phyloP scores from a whole-genome alignment of 2,888 invertebrate genomes.

The Exocentrus adspersus region DNA sequence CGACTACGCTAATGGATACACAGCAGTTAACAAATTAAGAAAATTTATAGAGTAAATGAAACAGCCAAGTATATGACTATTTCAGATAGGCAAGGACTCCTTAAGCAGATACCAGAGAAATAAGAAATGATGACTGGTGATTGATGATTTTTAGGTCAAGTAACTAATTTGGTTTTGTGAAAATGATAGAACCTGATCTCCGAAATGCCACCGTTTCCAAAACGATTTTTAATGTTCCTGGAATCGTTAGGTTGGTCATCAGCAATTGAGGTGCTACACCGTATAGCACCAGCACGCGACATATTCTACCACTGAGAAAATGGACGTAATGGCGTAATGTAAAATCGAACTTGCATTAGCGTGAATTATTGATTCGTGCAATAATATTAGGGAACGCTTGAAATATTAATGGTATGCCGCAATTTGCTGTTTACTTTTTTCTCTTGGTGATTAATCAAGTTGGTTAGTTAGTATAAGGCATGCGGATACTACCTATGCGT shows the following conservation, averaged over 20 bases:
- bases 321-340: conserved; percentile 43
- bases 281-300: too few relatives aligned
- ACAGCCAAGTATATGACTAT: background rate
- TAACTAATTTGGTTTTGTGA: too few relatives aligned
- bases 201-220: background rate
- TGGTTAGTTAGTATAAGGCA: too few relatives aligned
- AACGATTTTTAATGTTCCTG: conserved; percentile 6
- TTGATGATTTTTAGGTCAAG: too few relatives aligned
- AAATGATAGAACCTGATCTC: too few relatives aligned
- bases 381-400: conserved; percentile 18
- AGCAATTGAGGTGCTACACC: background rate
- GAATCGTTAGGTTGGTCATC: conserved; percentile 19
- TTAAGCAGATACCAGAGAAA: too few relatives aligned
- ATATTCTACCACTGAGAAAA: conserved; percentile 14
- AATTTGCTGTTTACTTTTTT: conserved; percentile 13
- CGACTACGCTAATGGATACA: background rate
- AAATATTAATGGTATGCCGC: conserved; percentile 12
- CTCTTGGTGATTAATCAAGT: conserved; percentile 2
- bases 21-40: conserved; percentile 10
- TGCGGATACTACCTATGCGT: too few relatives aligned
- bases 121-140: too few relatives aligned
- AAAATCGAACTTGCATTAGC: conserved; percentile 45
- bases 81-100: too few relatives aligned
- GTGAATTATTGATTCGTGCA: conserved; percentile 33
- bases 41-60: background rate